Conservation (phyloP, 2,888 invertebrate species). For the Elegia similella region DNA sequence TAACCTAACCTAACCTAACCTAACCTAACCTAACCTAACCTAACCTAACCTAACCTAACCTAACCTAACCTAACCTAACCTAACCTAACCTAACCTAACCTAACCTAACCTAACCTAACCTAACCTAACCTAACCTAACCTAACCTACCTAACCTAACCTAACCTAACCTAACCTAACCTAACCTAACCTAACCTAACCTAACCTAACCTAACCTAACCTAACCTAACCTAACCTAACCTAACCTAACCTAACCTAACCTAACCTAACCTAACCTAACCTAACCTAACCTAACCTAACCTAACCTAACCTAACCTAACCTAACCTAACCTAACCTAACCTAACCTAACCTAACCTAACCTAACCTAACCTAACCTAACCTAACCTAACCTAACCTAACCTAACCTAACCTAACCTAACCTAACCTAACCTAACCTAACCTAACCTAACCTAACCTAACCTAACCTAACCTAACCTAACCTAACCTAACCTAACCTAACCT, state of each 20-base stretch:
- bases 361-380: constrained; percentile 16
- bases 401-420: constrained; percentile 16
- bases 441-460: constrained; percentile 16
- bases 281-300: constrained; percentile 16
- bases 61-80: constrained; percentile 17
- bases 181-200: constrained; percentile 16
- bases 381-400: constrained; percentile 16
- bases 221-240: constrained; percentile 16
- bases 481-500: constrained; percentile 16
- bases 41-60: constrained; percentile 17
- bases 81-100: constrained; percentile 18
- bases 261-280: constrained; percentile 16
- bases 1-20: constrained; percentile 17
- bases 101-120: constrained; percentile 18
- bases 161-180: constrained; percentile 18
- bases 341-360: constrained; percentile 16
- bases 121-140: constrained; percentile 18
- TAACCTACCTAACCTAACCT: constrained; percentile 18
- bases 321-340: constrained; percentile 16
- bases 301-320: constrained; percentile 16
- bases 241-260: constrained; percentile 16
- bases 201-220: constrained; percentile 14
- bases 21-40: constrained; percentile 18
- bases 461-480: constrained; percentile 16
- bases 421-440: constrained; percentile 16